These are phyloP conservation scores for Sebastes fasciatus DNA, from an alignment of 2,113 vertebrate species.

Conservation along the genomic window DNA sequence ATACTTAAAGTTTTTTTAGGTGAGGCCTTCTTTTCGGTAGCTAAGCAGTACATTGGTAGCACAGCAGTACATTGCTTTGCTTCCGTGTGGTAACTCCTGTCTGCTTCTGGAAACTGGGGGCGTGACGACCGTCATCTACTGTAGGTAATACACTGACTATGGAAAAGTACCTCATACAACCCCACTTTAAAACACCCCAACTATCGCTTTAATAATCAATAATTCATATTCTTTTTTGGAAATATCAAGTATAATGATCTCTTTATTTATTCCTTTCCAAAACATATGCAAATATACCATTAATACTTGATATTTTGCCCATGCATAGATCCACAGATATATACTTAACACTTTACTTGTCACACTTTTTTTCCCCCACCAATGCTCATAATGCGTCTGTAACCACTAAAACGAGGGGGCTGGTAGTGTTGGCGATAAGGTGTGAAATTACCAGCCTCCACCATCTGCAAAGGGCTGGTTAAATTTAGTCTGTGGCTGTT, in stretches of 20 bases:
- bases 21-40: too few species aligned
- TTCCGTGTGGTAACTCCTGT: too few species aligned
- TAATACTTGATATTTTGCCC: neutral
- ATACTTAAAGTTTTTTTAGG: too few species aligned
- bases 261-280: neutral
- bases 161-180: too few species aligned
- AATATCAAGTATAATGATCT: neutral
- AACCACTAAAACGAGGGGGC: neutral
- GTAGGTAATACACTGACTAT: too few species aligned
- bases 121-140: too few species aligned
- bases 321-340: neutral
- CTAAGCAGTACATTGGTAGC: too few species aligned
- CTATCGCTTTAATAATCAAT: neutral
- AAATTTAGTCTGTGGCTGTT: constrained; percentile 9
- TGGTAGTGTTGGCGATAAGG: neutral
- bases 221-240: neutral
- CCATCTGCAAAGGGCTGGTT: constrained; percentile 5
- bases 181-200: too few species aligned
- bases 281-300: neutral
- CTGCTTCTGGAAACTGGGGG: too few species aligned
- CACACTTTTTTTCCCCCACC: neutral
- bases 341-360: neutral
- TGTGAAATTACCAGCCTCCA: constrained; percentile 5
- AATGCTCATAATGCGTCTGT: neutral
- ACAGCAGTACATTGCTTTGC: too few species aligned